Evolutionary conservation across 1,140 invertebrate genomes (phyloP), one percentile per base, ranked within the genome.

Genomic region (Zophobas morio): DNA sequence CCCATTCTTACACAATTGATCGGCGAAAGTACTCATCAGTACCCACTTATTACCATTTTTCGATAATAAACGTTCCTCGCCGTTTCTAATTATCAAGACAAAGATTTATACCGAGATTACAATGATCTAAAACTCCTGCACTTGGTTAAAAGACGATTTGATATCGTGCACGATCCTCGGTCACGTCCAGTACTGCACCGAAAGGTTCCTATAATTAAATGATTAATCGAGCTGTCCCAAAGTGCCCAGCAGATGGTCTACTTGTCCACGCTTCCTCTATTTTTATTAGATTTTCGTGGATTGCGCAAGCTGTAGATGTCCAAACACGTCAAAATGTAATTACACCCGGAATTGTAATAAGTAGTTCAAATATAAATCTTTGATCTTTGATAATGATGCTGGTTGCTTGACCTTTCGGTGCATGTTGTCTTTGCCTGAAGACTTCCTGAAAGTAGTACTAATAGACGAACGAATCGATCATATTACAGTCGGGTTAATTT

Each of bases 1-100:
- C 20, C 20, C n/a, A n/a, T n/a, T 56, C 33, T 60, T 60, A 60
- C 56, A 60, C 56, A 60, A 60, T 60, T 60, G 56, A 60, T 60
- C 37, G 56, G 56, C 56, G 56, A 60, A 60, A 60, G 56, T 60
- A 37, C 56, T 39, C 36, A 60, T 60, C 56, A 60, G 34, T 37
- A 34, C 56, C 34, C 42, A 46, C 42, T 46, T 46, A 46, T 46
- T 46, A 46, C 42, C 35, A 60, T 60, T 60, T 60, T 60, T 60
- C n/a, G 36, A 34, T 60, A 60, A 60, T 60, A 60, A 60, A 39
- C 56, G 56, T 2, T 60, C 35, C 3, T 6, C 56, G n/a, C 56
- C 42, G 42, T 46, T 46, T 46, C 3, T 6, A 46, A 46, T 46
- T 46, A 46, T 46, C 42, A 46, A 46, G 42, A 46, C n/a, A n/a